These are phyloP conservation scores for Notodonta dromedarius DNA, from an alignment of 2,888 invertebrate genomes.

Conservation along the genomic window DNA sequence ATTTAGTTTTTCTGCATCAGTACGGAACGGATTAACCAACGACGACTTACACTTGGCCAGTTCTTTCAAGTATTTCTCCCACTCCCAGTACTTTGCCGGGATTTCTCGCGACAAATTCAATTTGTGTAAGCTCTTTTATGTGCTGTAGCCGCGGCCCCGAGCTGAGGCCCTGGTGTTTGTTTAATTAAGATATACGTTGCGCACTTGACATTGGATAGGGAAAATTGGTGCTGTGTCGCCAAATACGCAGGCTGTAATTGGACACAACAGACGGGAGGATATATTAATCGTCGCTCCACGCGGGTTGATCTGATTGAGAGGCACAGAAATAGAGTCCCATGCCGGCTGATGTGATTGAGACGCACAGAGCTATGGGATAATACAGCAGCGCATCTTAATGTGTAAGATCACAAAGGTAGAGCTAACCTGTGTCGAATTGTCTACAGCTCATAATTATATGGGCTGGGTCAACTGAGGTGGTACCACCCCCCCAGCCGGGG, in stretches of 20 bases:
- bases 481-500: too few species aligned
- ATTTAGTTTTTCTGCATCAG: background rate
- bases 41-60: background rate
- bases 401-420: too few species aligned
- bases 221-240: constrained; percentile 25
- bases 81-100: constrained; percentile 26
- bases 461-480: too few species aligned
- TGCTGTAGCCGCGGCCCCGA: constrained; percentile 9
- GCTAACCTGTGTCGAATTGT: too few species aligned
- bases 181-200: constrained; percentile 44
- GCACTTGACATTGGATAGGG: constrained; percentile 26
- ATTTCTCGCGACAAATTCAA: constrained; percentile 51
- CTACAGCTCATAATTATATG: too few species aligned
- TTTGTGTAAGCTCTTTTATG: constrained; percentile 51
- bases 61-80: background rate
- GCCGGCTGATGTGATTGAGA: too few species aligned
- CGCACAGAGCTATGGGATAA: too few species aligned
- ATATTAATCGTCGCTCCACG: too few species aligned
- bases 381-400: too few species aligned
- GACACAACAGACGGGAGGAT: too few species aligned
- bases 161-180: constrained; percentile 30
- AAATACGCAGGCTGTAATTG: background rate
- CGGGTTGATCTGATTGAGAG: too few species aligned
- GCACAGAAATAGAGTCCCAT: too few species aligned
- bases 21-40: background rate